These are phyloP conservation scores for Alcedo quadribrachys DNA, from an alignment of 2,797 vertebrate genomes.

Conservation along the genomic window DNA sequence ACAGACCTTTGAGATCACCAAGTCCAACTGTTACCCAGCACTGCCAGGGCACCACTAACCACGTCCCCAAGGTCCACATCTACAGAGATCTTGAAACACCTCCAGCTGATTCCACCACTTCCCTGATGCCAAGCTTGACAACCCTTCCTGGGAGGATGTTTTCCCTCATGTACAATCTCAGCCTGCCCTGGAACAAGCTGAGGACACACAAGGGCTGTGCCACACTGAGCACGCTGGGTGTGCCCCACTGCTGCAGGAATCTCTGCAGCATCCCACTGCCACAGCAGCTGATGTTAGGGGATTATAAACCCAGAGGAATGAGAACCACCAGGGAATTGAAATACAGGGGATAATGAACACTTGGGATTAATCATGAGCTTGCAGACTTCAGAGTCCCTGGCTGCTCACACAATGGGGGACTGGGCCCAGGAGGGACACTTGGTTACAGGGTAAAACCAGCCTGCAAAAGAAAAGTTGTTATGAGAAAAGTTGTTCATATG, in stretches of 20 bases:
- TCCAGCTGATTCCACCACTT: background rate
- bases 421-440: background rate
- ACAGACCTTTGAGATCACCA: background rate
- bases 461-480: background rate
- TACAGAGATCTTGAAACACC: background rate
- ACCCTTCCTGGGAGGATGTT: too few species aligned
- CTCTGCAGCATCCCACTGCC: too few species aligned
- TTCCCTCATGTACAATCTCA: too few species aligned
- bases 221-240: too few species aligned
- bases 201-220: too few species aligned
- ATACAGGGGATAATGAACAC: too few species aligned
- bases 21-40: background rate
- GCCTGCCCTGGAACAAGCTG: too few species aligned
- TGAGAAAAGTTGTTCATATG: background rate
- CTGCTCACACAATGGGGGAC: background rate
- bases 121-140: too few species aligned
- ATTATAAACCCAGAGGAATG: too few species aligned
- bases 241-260: too few species aligned
- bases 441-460: background rate
- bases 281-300: too few species aligned
- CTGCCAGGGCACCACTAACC: background rate
- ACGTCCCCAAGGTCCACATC: background rate
- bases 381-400: background rate
- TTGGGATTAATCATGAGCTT: background rate
- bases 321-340: too few species aligned